Conservation (phyloP, 1,140 invertebrate genomes). For the Hyles vespertilio region DNA sequence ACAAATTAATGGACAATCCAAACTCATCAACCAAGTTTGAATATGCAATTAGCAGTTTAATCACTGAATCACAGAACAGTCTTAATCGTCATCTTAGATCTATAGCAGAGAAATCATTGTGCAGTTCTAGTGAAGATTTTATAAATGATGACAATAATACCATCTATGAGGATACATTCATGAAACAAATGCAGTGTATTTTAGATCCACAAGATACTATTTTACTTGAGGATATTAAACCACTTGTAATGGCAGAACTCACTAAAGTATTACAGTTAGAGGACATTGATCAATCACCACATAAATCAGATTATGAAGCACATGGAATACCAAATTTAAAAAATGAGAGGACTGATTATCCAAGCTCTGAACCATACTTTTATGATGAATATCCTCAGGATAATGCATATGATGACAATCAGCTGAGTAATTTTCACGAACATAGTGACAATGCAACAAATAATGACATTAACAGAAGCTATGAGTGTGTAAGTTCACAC, state of each 20-base stretch:
- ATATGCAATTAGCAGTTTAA: slow-evolving; percentile 65
- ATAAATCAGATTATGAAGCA: slow-evolving; percentile 24
- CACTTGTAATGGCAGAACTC: slow-evolving; percentile 64
- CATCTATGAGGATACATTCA: slow-evolving; percentile 69
- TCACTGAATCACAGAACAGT: slow-evolving; percentile 68
- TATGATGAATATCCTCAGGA: slow-evolving; percentile 30
- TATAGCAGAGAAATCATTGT: slow-evolving; percentile 62
- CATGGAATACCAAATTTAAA: slow-evolving; percentile 4
- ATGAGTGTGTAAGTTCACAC: too few relatives aligned
- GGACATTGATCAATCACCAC: slow-evolving; percentile 37
- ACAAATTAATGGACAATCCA: slow-evolving; percentile 67
- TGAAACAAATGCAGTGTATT: slow-evolving; percentile 70
- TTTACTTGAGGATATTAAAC: slow-evolving; percentile 65
- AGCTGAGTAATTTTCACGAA: too few relatives aligned
- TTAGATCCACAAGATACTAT: slow-evolving; percentile 67
- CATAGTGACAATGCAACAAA: too few relatives aligned
- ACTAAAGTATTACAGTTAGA: slow-evolving; percentile 57
- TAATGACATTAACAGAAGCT: too few relatives aligned
- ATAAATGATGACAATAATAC: slow-evolving; percentile 64
- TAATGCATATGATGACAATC: slow-evolving; percentile 1
- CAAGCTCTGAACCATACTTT: slow-evolving; percentile 21
- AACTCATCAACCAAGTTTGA: slow-evolving; percentile 67
- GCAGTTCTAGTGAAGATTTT: slow-evolving; percentile 49
- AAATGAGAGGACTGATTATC: slow-evolving; percentile 23
- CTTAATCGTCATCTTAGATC: slow-evolving; percentile 60